Percentiles rank a stretch among this genome's conserved stretches.
These are phyloP conservation scores for Pristis pectinata DNA, from an alignment of 2,797 vertebrate species.

Conservation along the genomic window DNA sequence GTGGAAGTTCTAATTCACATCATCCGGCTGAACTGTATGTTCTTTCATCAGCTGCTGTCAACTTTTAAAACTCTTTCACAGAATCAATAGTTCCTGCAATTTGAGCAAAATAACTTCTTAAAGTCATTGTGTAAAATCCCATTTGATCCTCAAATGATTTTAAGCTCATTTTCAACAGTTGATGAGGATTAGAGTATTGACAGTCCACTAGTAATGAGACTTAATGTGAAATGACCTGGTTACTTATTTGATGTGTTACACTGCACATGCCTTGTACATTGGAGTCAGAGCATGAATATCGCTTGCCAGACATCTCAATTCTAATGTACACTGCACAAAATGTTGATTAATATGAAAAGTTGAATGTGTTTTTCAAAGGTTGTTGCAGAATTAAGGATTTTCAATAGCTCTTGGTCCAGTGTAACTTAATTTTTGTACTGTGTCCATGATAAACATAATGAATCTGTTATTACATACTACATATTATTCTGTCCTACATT, in stretches of 20 bases:
- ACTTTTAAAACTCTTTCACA: background rate
- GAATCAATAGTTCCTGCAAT: background rate
- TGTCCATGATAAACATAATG: background rate
- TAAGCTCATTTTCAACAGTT: background rate
- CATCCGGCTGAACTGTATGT: background rate
- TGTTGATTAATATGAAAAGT: background rate
- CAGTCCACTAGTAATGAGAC: background rate
- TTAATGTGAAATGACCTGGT: background rate
- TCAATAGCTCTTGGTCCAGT: background rate
- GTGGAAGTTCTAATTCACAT: background rate
- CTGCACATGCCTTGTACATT: too few species aligned
- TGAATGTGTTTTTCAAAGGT: background rate
- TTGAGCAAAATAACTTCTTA: background rate
- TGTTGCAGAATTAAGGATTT: background rate
- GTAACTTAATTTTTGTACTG: background rate
- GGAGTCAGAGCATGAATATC: background rate
- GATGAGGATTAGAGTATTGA: background rate
- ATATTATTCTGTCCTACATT: background rate
- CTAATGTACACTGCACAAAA: background rate
- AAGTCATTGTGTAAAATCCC: background rate
- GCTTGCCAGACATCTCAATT: background rate
- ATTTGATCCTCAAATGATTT: background rate
- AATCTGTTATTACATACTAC: background rate
- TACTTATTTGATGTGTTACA: background rate
- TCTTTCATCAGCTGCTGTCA: background rate